These are phyloP conservation scores for Dicycla oo DNA, from an alignment of 2,888 invertebrate genomes.

Conservation along the genomic window DNA sequence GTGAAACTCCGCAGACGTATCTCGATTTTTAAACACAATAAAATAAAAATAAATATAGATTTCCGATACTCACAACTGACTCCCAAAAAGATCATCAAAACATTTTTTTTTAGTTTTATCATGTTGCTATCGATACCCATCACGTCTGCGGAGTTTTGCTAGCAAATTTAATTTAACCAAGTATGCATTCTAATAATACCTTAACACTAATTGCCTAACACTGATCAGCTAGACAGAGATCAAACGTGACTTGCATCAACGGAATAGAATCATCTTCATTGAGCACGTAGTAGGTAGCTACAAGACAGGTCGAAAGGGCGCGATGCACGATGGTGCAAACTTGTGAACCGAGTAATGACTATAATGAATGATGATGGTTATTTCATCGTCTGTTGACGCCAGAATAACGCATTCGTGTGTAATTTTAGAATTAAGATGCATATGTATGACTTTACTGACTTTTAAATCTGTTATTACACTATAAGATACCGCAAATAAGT, in stretches of 20 bases:
- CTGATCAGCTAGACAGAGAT: constrained; percentile 26
- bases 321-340: constrained; percentile 50
- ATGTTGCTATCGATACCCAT: too few species aligned
- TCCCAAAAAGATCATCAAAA: too few species aligned
- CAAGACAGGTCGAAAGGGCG: constrained; percentile 40
- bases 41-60: too few species aligned
- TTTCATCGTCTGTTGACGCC: constrained; percentile 38
- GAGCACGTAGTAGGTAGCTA: constrained; percentile 29
- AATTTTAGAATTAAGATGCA: neutral
- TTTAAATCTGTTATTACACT: too few species aligned
- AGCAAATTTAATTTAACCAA: neutral
- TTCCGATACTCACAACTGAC: too few species aligned
- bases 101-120: too few species aligned
- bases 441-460: too few species aligned
- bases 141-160: too few species aligned
- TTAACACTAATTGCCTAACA: constrained; percentile 27
- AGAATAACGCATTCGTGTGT: neutral
- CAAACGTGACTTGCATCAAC: constrained; percentile 51
- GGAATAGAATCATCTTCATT: constrained; percentile 20
- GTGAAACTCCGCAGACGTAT: too few species aligned
- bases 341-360: constrained; percentile 50
- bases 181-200: constrained; percentile 14
- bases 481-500: too few species aligned
- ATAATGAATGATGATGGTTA: constrained; percentile 41
- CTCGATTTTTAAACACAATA: too few species aligned